A percentile compares a stretch with the other conserved stretches of the same genome.
Conservation (phyloP, 1,140 invertebrate genomes). For the Pseudomyrmex pallidus region DNA sequence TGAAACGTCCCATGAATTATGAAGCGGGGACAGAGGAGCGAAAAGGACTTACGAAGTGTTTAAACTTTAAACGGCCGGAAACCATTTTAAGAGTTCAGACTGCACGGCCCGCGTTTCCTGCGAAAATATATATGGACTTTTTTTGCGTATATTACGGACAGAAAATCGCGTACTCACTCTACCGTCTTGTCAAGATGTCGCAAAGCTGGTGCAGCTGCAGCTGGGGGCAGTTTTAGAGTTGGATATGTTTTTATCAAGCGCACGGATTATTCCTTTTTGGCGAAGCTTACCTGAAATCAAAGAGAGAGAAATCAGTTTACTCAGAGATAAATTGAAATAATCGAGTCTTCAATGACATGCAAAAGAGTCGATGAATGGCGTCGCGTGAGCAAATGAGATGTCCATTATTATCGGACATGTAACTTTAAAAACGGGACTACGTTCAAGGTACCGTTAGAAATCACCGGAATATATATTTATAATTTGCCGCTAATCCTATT, state of each 20-base stretch:
- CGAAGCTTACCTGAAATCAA: slow-evolving; percentile 65
- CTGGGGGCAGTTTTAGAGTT: not conserved
- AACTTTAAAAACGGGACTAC: slow-evolving; percentile 1
- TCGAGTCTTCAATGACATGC: slow-evolving; percentile 18
- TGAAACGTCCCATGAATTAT: slow-evolving; percentile 68
- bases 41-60: slow-evolving; percentile 74
- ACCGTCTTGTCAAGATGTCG: slow-evolving; percentile 44
- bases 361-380: not conserved
- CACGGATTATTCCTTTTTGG: not conserved
- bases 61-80: slow-evolving; percentile 75
- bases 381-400: slow-evolving; percentile 19
- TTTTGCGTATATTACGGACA: slow-evolving; percentile 63
- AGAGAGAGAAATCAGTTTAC: not conserved
- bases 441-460: slow-evolving; percentile 11
- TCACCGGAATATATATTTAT: slow-evolving; percentile 31
- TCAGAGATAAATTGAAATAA: not conserved
- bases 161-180: slow-evolving; percentile 13
- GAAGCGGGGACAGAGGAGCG: slow-evolving; percentile 68
- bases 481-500: slow-evolving; percentile 51
- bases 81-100: slow-evolving; percentile 74
- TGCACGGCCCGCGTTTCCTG: slow-evolving; percentile 46
- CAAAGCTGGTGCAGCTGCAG: not conserved
- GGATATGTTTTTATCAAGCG: not conserved
- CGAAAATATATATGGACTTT: slow-evolving; percentile 66
- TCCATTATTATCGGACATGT: slow-evolving; percentile 22